Base-by-base conservation (phyloP, 2,888 invertebrate genomes). In the Habrosyne pyritoides region DNA sequence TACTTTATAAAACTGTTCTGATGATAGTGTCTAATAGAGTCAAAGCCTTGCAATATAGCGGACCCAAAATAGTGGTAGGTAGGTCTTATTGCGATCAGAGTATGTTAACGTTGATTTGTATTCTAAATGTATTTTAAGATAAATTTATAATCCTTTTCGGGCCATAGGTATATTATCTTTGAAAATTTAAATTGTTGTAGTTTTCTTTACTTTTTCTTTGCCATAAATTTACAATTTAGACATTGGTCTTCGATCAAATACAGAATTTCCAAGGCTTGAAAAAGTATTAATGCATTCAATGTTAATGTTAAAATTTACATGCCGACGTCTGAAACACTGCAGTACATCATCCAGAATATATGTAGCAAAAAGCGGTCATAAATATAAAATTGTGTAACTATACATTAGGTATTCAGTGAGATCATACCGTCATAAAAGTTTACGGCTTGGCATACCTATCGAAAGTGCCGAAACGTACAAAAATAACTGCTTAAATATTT, bases 381-480 rank as follows among this genome's bases (percentile, higher is more conserved):
- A 70, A 71, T 63, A 56, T 58, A 56, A 57, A 57, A 56, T 50
- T 52, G 53, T 61, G 62, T 57, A 63, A 63, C 63, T 61, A 60
- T 67, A 59, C 64, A 66, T 66, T 63, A 67, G 63, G 64, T 65
- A 77, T 79, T 79, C 76, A 77, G 69, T 75, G 75, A 77, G 77
- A 77, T 80, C 78, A 80, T 80, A 74, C 73, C 67, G 73, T 83
- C 78, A 77, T 87, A 83, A 87, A 87, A 87, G 60, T 87, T 88
- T 87, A 88, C 71, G 70, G 78, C 71, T 74, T 70, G 76, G 80
- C 80, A 75, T 77, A 70, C 75, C 75, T 75, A 77, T 74, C 75
- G 69, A 76, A 79, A 81, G 80, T 77, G 77, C 77, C 76, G 73
- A 81, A 80, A 79, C 65, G 67, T 65, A 71, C 71, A 72, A 79